Percentiles rank a stretch among this genome's conserved stretches.
Evolutionary conservation across 2,888 invertebrate species (phyloP).

Genomic region (Pachycephus smyrnensis): DNA sequence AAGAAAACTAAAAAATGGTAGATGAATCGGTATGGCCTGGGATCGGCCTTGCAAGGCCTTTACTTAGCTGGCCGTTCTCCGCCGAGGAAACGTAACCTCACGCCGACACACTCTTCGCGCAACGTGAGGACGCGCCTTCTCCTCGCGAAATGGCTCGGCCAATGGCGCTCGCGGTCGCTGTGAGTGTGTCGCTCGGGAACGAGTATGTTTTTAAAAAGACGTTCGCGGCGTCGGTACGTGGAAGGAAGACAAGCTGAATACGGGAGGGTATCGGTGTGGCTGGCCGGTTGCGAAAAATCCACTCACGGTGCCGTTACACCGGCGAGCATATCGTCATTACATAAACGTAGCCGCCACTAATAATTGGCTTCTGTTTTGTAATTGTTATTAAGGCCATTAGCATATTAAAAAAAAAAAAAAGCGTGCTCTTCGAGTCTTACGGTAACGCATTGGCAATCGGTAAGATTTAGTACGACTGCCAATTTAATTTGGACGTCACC

Average conservation of each 20-base stretch:
- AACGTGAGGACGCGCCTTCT: neutral
- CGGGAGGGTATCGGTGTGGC: conserved; percentile 2
- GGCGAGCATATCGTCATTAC: conserved; percentile 47
- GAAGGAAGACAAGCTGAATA: neutral
- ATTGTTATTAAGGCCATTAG: conserved; percentile 36
- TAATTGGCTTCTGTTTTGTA: conserved; percentile 54
- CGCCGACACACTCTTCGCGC: neutral
- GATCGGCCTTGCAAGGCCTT: conserved; percentile 58
- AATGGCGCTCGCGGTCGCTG: neutral
- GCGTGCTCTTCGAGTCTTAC: neutral
- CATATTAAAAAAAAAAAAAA: neutral
- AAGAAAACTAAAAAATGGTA: conserved; percentile 32
- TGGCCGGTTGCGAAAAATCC: conserved; percentile 43
- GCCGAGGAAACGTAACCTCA: conserved; percentile 3
- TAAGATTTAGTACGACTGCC: neutral
- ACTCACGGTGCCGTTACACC: conserved; percentile 57
- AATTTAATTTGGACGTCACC: neutral
- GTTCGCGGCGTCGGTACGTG: neutral
- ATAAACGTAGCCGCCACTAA: conserved; percentile 52
- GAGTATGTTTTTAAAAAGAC: neutral
- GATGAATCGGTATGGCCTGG: conserved; percentile 16
- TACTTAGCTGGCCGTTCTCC: conserved; percentile 34
- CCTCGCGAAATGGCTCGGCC: neutral
- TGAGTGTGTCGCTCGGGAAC: neutral
- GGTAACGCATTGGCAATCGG: conserved; percentile 23